Evolutionary conservation across 2,113 vertebrate genomes (phyloP), one percentile per base, ranked within the genome.

Genomic region (Rutilus rutilus): DNA sequence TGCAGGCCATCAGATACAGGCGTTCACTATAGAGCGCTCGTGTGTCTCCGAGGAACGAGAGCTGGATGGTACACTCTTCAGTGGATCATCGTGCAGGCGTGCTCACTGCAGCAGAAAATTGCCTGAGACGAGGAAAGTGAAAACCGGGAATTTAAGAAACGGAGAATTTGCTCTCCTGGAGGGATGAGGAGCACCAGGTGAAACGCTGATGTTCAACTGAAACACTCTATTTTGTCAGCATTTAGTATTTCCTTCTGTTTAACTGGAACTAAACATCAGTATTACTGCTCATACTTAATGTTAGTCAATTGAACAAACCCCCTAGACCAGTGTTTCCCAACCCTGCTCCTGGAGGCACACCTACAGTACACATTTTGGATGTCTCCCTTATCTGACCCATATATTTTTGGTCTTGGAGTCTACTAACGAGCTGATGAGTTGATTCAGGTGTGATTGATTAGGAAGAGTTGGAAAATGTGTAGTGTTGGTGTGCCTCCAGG

Each of bases 21-120:
- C 36, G 47, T 15, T 50, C 4, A 50, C 47, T 50, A 12, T 14
- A 50, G 54, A 57, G 54, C 19, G 9, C 1, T 42, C 6, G 47
- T 15, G 90, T 78, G 88, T 81, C 54, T 69, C 64, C 67, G 78
- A 87, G 78, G 83, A 85, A 85, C 85, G 87, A 85, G 89, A 90
- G 39, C 6, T 39, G 6, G 39, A 42, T 42, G 39, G 39, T 7
- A 87, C 88, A 82, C 81, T 89, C 84, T 91, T 92, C 86, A 90
- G 89, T 88, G n/a, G 87, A 89, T 93, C 90, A 89, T 87, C 90
- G 84, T 92, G 91, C 88, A 91, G 54, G 88, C 87, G 88, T 92
- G 92, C 90, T 92, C 93, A 93, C 90, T 90, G 90, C 91, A 88
- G 94, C 93, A 92, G 91, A 93, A 94, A 93, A 93, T 94, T 92